These are phyloP conservation scores for Epistrophe grossulariae DNA, from an alignment of 2,888 invertebrate genomes.

Conservation along the genomic window DNA sequence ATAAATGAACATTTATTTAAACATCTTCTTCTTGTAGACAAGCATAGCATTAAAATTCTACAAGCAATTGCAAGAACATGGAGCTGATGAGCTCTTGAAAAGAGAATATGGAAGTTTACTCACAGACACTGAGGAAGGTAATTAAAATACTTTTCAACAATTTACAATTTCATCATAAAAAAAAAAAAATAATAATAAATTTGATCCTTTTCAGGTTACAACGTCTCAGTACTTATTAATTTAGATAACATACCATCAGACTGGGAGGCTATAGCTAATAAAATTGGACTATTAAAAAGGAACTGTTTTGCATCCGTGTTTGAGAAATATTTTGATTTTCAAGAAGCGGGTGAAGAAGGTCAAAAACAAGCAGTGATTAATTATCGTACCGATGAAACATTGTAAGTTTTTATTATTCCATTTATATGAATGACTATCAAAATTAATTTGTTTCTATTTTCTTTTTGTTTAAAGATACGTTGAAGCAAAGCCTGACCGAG, in stretches of 20 bases:
- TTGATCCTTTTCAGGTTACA: conserved; percentile 89
- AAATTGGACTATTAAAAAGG: conserved; percentile 96
- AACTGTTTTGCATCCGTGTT: conserved; percentile 99
- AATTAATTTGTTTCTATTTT: not conserved
- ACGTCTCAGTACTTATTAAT: conserved; percentile 96
- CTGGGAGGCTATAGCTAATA: conserved; percentile 95
- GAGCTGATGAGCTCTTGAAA: conserved; percentile 97
- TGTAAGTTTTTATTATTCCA: conserved; percentile 88
- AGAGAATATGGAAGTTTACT: conserved; percentile 95
- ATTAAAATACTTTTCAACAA: not conserved
- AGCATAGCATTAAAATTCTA: conserved; percentile 99
- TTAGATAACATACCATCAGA: conserved; percentile 95
- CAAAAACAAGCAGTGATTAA: conserved; percentile 98
- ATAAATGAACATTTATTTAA: not conserved
- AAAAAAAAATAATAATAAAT: not conserved
- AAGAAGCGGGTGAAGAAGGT: conserved; percentile 95
- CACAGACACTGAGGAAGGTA: conserved; percentile 93
- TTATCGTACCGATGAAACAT: conserved; percentile 98
- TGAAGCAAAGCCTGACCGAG: conserved; percentile 98
- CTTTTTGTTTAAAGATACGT: conserved; percentile 90
- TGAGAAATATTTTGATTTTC: conserved; percentile 99
- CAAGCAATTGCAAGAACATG: conserved; percentile 98
- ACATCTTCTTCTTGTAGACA: conserved; percentile 87
- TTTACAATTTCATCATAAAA: not conserved
- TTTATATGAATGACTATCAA: not conserved